These are phyloP conservation scores for Eupleurogrammus muticus DNA, from an alignment of 2,797 vertebrate genomes.

Conservation along the genomic window DNA sequence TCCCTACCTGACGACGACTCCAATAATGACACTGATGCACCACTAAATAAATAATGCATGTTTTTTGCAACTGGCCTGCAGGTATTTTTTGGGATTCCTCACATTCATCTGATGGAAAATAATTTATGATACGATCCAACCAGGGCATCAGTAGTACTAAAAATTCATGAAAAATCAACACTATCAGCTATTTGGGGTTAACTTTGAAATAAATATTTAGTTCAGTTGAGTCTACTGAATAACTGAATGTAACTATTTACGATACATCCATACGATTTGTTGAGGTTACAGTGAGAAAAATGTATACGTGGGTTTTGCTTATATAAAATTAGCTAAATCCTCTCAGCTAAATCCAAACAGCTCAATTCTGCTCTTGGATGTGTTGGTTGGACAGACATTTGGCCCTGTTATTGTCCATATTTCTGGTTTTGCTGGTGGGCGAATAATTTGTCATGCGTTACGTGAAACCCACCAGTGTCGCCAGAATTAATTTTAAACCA, in stretches of 20 bases:
- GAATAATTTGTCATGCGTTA: too few relatives aligned
- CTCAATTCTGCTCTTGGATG: too few relatives aligned
- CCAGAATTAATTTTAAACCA: too few relatives aligned
- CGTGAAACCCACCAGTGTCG: too few relatives aligned
- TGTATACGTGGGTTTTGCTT: too few relatives aligned
- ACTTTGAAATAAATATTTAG: background rate
- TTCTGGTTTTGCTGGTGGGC: too few relatives aligned
- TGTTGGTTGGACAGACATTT: too few relatives aligned
- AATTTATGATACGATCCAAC: background rate
- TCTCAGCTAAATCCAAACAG: too few relatives aligned
- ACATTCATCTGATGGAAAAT: slow-evolving; percentile 2
- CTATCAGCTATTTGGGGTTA: background rate
- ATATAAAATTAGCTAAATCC: too few relatives aligned
- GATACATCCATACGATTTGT: too few relatives aligned
- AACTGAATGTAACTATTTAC: background rate
- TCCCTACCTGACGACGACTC: slow-evolving; percentile 36
- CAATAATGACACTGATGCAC: background rate
- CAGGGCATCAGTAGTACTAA: background rate
- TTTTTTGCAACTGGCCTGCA: slow-evolving; percentile 10
- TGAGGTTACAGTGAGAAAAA: too few relatives aligned
- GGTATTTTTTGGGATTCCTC: background rate
- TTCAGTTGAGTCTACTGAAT: background rate
- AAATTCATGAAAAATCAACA: background rate
- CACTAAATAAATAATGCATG: slow-evolving; percentile 21
- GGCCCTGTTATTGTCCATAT: too few relatives aligned